Evolutionary conservation across 2,797 vertebrate genomes (phyloP), one percentile per base, ranked within the genome.

Genomic region (Sebastes paucispinis): DNA sequence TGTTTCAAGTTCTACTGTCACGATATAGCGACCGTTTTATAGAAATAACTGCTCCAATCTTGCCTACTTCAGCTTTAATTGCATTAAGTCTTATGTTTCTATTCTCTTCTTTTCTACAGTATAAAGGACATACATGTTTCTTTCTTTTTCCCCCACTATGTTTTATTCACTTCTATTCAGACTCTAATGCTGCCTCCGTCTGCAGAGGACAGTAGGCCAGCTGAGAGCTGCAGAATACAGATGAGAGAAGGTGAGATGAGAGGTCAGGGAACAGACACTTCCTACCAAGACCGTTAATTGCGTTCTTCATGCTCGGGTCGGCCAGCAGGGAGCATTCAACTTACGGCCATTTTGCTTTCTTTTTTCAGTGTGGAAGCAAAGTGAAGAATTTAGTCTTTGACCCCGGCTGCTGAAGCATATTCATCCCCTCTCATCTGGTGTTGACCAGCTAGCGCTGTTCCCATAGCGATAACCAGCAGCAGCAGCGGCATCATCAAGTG

Each of bases 261-360:
- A 87, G 90, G 91, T 92, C 89, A 87, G 83, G 43, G 75, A 81
- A 84, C 82, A 87, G 79, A 83, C 66, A 11, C 50, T 43, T 68
- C 69, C 72, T 52, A 79, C 81, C 73, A 66, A 72, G 47, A 71
- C 73, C 11, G 7, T 69, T 89, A 73, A 90, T 86, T 69, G 73
- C 60, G 80, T 84, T 88, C 77, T 80, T 69, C 83, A 76, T 22
- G 25, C 74, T 16, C 55, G 4, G 8, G 58, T 70, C 22, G 29
- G 25, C 71, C 80, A 50, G 72, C 18, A 4, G 72, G 78, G 70
- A 84, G 43, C 59, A 3, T 4, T 36, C 63, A 52, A 13, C 75
- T 68, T 25, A 16, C 10, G 10, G 81, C 18, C 55, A 60, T 43
- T 72, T 77, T 20, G 22, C 22, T 66, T 6, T 67, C 16, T 55